Conservation (phyloP, 2,797 vertebrate species). For the Vespertilio murinus region DNA sequence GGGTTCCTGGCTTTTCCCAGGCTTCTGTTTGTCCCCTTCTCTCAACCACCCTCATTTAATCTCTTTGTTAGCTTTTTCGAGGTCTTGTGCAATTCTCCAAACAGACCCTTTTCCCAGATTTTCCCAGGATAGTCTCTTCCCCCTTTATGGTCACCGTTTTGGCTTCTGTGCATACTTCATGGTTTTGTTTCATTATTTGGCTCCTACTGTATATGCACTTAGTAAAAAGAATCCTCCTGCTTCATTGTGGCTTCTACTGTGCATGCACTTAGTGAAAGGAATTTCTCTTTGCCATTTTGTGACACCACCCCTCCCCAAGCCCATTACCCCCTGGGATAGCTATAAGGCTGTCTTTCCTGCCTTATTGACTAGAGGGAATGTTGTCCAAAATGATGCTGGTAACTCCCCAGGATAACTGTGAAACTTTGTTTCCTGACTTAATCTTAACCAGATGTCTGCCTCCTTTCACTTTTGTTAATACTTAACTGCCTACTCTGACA, state of each 20-base stretch:
- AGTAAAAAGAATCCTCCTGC: background rate
- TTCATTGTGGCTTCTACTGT: background rate
- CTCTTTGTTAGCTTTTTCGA: background rate
- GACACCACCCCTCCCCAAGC: background rate
- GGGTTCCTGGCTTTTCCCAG: background rate
- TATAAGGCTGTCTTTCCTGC: background rate
- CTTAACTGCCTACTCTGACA: background rate
- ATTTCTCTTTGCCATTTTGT: background rate
- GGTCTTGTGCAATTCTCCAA: background rate
- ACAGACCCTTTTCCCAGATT: background rate
- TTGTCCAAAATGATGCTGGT: background rate
- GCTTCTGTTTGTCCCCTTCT: background rate
- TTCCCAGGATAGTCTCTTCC: background rate
- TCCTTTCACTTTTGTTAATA: background rate
- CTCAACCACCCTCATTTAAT: background rate
- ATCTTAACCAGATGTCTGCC: background rate
- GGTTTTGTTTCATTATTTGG: background rate
- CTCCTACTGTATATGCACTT: background rate
- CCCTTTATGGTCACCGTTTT: background rate
- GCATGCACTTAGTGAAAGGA: background rate
- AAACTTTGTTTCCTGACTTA: background rate
- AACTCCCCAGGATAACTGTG: background rate
- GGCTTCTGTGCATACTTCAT: background rate
- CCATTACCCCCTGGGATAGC: background rate
- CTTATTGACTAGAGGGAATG: background rate